Conservation (phyloP, 2,888 invertebrate genomes). For the Lithophane leautieri region DNA sequence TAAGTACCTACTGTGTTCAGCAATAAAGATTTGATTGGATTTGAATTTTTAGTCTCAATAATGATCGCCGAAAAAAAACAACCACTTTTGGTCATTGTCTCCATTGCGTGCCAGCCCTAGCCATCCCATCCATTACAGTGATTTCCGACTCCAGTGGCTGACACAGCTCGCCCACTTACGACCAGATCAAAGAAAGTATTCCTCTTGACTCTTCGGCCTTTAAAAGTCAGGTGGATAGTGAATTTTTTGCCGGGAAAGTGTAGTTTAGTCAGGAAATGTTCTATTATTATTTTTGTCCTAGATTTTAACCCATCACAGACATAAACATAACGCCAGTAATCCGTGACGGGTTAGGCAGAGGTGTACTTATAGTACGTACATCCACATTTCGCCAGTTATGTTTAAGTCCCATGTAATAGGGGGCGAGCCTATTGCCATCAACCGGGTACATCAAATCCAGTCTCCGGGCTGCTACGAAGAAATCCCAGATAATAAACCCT, state of each 20-base stretch:
- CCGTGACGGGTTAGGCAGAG: not conserved
- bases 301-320: not conserved
- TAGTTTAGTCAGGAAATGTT: not conserved
- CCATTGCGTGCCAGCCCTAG: slow-evolving; percentile 72
- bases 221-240: slow-evolving; percentile 64
- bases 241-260: slow-evolving; percentile 16
- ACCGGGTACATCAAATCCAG: not conserved
- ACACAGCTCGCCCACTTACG: slow-evolving; percentile 75
- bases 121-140: slow-evolving; percentile 82
- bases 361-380: not conserved
- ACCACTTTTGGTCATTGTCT: fast-evolving
- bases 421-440: not conserved
- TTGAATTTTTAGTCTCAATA: not conserved
- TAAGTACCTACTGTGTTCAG: not conserved
- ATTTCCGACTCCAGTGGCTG: slow-evolving; percentile 82
- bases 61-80: not conserved
- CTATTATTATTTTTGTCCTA: not conserved
- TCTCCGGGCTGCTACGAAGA: not conserved
- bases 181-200: slow-evolving; percentile 79
- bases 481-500: not conserved
- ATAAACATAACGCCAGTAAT: not conserved
- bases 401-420: not conserved
- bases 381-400: not conserved
- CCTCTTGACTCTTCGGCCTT: slow-evolving; percentile 59
- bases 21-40: not conserved